Percentiles rank a stretch among this genome's conserved stretches.
Evolutionary conservation across 2,888 invertebrate species (phyloP).

Genomic region (Euplagia quadripunctaria): DNA sequence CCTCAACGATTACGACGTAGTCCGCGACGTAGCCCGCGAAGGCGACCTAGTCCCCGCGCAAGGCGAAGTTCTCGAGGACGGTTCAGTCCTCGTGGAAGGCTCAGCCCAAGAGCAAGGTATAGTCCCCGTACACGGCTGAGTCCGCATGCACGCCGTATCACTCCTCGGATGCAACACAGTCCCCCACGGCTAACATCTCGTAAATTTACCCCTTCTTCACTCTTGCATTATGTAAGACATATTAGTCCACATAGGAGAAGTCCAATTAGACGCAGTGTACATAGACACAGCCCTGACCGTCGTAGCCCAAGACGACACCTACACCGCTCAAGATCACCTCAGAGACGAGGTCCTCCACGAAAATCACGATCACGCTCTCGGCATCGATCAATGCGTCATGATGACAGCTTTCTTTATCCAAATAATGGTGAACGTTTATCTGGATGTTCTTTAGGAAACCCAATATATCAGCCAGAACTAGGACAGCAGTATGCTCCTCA

Average conservation of each 20-base stretch:
- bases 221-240: constrained; percentile 3
- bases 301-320: constrained; percentile 45
- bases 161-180: background rate
- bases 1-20: constrained; percentile 21
- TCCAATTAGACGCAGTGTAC: constrained; percentile 40
- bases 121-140: constrained; percentile 18
- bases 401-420: constrained; percentile 68
- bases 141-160: background rate
- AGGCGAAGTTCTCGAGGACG: constrained; percentile 8
- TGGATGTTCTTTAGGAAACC: constrained; percentile 27
- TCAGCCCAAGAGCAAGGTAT: background rate
- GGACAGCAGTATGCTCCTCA: constrained; percentile 30
- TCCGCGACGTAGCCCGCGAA: constrained; percentile 38
- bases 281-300: constrained; percentile 49
- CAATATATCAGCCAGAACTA: constrained; percentile 35
- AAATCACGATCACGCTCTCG: constrained; percentile 46
- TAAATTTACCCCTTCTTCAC: background rate
- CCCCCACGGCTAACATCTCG: background rate
- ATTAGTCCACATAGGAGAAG: constrained; percentile 38
- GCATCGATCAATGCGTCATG: constrained; percentile 41
- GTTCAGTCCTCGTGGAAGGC: background rate
- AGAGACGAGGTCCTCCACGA: constrained; percentile 28
- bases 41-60: constrained; percentile 27
- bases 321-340: constrained; percentile 55
- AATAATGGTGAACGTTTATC: constrained; percentile 36